Conservation (phyloP, 1,140 invertebrate species). For the Polypedilum vanderplanki region DNA sequence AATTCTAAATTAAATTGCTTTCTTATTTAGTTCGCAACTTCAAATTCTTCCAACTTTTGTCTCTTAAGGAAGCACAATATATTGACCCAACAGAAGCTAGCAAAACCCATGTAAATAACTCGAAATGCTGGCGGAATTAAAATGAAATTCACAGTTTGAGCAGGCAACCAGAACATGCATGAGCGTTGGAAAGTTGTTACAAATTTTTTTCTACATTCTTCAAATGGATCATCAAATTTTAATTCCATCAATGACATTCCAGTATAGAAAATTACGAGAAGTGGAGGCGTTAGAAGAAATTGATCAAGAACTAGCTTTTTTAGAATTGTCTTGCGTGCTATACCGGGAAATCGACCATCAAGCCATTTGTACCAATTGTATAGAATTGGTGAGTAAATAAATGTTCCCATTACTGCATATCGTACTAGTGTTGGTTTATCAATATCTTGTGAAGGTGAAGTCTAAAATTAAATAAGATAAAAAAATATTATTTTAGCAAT, state of each 20-base stretch:
- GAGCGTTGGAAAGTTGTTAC: slow-evolving; percentile 62
- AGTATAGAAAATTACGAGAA: slow-evolving; percentile 62
- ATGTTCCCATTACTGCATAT: slow-evolving; percentile 55
- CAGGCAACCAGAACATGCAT: slow-evolving; percentile 72
- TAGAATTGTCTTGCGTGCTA: slow-evolving; percentile 51
- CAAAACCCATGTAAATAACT: slow-evolving; percentile 63
- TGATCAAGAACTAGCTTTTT: slow-evolving; percentile 71
- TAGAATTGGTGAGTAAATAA: slow-evolving; percentile 53
- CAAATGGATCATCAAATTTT: slow-evolving; percentile 54
- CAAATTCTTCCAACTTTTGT: slow-evolving; percentile 39
- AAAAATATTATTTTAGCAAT: too few species aligned
- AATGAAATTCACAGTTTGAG: slow-evolving; percentile 66
- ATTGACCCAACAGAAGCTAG: slow-evolving; percentile 69
- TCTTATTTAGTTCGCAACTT: neutral
- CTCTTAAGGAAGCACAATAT: slow-evolving; percentile 68
- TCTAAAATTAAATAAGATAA: slow-evolving; percentile 38
- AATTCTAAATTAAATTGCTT: neutral
- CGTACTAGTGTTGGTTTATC: slow-evolving; percentile 49
- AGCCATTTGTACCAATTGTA: slow-evolving; percentile 68
- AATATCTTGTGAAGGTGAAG: slow-evolving; percentile 44
- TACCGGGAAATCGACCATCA: slow-evolving; percentile 61
- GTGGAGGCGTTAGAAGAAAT: slow-evolving; percentile 63
- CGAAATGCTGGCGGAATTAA: slow-evolving; percentile 58
- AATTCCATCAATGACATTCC: slow-evolving; percentile 65
- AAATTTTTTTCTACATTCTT: slow-evolving; percentile 65